Evolutionary conservation across 2,113 vertebrate species (phyloP).

Genomic region (Lamprologus ornatipinnis): DNA sequence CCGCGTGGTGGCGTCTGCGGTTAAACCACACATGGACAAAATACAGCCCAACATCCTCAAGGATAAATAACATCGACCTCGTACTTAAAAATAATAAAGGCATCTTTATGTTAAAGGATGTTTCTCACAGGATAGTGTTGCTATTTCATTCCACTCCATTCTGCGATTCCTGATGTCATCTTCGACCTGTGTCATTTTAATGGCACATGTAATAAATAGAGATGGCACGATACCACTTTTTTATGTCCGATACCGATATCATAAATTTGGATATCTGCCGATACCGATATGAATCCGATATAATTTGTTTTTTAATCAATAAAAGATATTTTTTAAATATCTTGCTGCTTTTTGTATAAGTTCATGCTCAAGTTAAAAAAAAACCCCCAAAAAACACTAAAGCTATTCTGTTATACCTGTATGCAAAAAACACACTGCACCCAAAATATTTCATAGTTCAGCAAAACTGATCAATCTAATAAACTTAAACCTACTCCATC

Average conservation of each 20-base stretch:
- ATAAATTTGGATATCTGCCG: too few species aligned
- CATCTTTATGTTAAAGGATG: background rate
- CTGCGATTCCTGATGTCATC: background rate
- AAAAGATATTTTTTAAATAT: fast-evolving
- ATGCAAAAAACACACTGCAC: fast-evolving
- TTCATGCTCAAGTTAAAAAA: fast-evolving
- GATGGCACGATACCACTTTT: too few species aligned
- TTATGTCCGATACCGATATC: too few species aligned
- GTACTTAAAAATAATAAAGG: background rate
- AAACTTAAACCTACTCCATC: fast-evolving
- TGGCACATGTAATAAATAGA: background rate
- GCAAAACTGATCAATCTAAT: too few species aligned
- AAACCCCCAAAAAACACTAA: fast-evolving
- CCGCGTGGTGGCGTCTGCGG: fast-evolving
- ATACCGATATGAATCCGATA: too few species aligned
- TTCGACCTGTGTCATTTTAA: background rate
- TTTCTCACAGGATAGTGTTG: background rate
- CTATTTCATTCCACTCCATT: background rate
- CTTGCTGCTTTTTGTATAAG: fast-evolving
- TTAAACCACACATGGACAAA: background rate
- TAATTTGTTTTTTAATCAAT: too few species aligned
- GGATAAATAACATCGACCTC: background rate
- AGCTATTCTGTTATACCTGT: too few species aligned
- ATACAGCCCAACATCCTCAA: background rate
- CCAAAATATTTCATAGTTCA: too few species aligned